phyloP scores from a whole-genome alignment of 2,113 vertebrate genomes.

The Cervus canadensis region DNA sequence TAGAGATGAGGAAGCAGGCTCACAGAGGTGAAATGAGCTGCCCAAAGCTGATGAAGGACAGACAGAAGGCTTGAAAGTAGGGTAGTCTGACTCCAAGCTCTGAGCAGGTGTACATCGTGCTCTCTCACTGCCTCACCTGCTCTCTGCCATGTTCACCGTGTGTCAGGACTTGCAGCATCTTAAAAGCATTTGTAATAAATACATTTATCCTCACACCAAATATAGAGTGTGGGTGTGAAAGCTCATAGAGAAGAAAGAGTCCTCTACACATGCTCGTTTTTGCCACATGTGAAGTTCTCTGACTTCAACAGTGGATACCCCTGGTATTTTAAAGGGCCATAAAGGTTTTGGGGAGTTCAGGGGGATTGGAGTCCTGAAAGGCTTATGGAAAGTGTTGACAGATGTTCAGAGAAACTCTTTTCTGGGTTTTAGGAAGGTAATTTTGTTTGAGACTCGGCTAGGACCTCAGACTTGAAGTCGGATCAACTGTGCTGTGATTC shows the following conservation, averaged over 20 bases:
- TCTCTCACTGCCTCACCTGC: neutral
- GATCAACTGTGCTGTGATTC: neutral
- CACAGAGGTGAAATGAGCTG: neutral
- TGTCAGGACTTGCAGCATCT: neutral
- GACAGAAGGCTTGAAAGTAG: neutral
- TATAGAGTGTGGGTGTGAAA: neutral
- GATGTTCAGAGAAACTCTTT: neutral
- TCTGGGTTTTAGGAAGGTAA: neutral
- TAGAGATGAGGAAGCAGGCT: neutral
- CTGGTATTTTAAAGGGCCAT: neutral
- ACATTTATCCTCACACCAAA: neutral
- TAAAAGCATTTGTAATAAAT: neutral
- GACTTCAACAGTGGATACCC: neutral
- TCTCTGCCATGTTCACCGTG: neutral
- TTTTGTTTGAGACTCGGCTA: neutral
- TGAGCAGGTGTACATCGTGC: fast-evolving
- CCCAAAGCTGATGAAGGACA: neutral
- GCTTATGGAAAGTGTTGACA: neutral
- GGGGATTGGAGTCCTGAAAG: neutral
- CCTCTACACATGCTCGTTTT: neutral
- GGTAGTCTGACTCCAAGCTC: neutral
- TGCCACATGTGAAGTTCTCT: neutral
- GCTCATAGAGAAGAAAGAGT: neutral
- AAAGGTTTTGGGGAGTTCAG: neutral
- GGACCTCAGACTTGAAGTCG: neutral